phyloP scores from a whole-genome alignment of 2,888 invertebrate genomes.

The Spatulosminthurus flaviceps region DNA sequence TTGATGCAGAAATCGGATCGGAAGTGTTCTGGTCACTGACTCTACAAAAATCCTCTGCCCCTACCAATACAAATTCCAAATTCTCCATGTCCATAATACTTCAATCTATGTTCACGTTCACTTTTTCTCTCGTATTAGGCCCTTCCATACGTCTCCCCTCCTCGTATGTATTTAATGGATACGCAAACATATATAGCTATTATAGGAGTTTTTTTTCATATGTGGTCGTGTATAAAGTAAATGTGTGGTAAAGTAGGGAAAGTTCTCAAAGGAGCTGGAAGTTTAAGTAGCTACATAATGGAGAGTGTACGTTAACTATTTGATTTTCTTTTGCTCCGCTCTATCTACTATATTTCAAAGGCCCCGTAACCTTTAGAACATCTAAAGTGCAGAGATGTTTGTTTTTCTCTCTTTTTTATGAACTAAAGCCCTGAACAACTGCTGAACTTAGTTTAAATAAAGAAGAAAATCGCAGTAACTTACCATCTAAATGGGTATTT shows the following conservation, averaged over 20 bases:
- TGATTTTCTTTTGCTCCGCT: too few relatives aligned
- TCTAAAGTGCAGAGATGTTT: background rate
- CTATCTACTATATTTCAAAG: background rate
- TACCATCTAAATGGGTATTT: constrained; percentile 29
- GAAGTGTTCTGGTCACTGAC: constrained; percentile 49
- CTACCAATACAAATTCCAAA: constrained; percentile 33
- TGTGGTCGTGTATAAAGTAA: too few relatives aligned
- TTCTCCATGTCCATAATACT: too few relatives aligned
- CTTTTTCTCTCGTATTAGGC: constrained; percentile 19
- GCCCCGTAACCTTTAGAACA: background rate
- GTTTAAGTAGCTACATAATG: too few relatives aligned
- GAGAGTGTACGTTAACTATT: too few relatives aligned
- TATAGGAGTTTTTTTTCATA: too few relatives aligned
- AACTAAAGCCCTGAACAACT: background rate
- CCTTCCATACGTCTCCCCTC: constrained; percentile 16
- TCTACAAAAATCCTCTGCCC: constrained; percentile 44
- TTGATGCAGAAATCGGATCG: constrained; percentile 47
- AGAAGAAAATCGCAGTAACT: constrained; percentile 21
- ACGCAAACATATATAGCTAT: too few relatives aligned
- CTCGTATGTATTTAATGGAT: background rate
- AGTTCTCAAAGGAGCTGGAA: too few relatives aligned
- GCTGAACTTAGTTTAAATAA: constrained; percentile 15
- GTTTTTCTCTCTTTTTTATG: constrained; percentile 4
- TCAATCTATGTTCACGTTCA: background rate
- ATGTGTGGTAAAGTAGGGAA: too few relatives aligned